These are phyloP conservation scores for Clavelina lepadiformis DNA, from an alignment of 23 tunicate genomes.

Conservation along the genomic window DNA sequence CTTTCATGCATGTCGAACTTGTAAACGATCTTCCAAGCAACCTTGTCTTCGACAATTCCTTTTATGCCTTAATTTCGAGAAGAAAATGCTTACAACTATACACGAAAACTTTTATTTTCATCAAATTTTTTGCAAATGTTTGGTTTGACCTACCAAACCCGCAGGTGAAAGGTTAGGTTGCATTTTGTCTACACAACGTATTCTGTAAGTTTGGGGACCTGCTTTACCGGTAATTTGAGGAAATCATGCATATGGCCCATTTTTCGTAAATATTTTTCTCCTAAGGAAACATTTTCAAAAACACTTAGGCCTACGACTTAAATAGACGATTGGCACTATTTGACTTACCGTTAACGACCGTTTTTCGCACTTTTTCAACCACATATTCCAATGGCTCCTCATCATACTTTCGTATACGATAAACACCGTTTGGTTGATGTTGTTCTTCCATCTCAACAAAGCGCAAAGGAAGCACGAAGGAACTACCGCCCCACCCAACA, in stretches of 20 bases:
- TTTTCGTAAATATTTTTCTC: too few relatives aligned
- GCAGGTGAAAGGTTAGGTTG: too few relatives aligned
- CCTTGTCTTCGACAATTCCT: not conserved
- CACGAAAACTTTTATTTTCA: too few relatives aligned
- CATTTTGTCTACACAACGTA: too few relatives aligned
- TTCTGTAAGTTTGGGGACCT: too few relatives aligned
- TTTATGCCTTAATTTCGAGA: not conserved
- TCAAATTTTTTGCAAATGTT: too few relatives aligned
- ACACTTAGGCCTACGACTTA: constrained; percentile 14
- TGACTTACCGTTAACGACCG: constrained; percentile 11
- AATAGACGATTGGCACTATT: constrained; percentile 1
- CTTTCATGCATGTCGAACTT: constrained; percentile 6
- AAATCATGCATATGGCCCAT: too few relatives aligned
- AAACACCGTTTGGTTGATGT: constrained; percentile 27
- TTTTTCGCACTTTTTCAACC: constrained; percentile 14
- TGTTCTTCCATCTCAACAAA: constrained; percentile 19
- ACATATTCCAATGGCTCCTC: not conserved
- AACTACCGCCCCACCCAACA: constrained; percentile 39
- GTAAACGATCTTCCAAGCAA: not conserved
- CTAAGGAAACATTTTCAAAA: too few relatives aligned
- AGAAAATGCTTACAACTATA: not conserved
- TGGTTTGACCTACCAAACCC: too few relatives aligned
- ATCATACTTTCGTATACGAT: constrained; percentile 1
- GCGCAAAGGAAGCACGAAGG: constrained; percentile 19
- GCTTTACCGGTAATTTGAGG: too few relatives aligned